Conservation (phyloP, 2,113 vertebrate species). For the Pseudorasbora parva region DNA sequence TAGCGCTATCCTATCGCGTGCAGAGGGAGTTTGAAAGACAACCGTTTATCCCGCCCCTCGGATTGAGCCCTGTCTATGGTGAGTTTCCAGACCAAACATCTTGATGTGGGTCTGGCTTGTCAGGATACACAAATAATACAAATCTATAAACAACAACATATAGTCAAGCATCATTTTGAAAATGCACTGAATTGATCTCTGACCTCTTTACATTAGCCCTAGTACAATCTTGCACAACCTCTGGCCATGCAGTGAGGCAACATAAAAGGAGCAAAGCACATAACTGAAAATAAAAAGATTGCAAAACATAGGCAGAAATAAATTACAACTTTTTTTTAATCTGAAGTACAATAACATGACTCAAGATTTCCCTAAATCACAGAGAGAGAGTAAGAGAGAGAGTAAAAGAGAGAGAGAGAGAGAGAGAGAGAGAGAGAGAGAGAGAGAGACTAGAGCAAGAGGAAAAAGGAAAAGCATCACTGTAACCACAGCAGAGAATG, state of each 20-base stretch:
- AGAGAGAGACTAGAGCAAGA: not conserved
- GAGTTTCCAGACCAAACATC: no score
- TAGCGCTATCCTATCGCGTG: no score
- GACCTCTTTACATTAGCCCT: conserved; percentile 12
- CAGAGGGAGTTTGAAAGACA: no score
- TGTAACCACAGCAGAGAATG: not conserved
- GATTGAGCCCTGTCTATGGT: no score
- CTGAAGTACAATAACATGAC: conserved; percentile 17
- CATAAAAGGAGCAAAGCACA: not conserved
- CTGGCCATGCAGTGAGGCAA: not conserved
- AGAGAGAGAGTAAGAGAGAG: not conserved
- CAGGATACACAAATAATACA: not conserved
- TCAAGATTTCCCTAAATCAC: conserved; percentile 29
- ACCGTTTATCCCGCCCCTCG: no score
- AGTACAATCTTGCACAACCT: conserved; percentile 12
- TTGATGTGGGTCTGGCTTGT: no score
- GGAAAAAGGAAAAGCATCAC: not conserved
- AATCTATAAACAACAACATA: not conserved
- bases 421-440: not conserved
- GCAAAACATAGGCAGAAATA: not conserved
- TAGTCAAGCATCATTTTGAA: not conserved
- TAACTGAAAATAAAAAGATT: conserved; percentile 1
- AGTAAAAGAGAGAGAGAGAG: not conserved
- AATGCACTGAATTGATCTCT: not conserved
- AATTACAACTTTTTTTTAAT: not conserved